Evolutionary conservation across 2,113 vertebrate genomes (phyloP), one percentile per base, ranked within the genome.

Genomic region (Vanacampus margaritifer): DNA sequence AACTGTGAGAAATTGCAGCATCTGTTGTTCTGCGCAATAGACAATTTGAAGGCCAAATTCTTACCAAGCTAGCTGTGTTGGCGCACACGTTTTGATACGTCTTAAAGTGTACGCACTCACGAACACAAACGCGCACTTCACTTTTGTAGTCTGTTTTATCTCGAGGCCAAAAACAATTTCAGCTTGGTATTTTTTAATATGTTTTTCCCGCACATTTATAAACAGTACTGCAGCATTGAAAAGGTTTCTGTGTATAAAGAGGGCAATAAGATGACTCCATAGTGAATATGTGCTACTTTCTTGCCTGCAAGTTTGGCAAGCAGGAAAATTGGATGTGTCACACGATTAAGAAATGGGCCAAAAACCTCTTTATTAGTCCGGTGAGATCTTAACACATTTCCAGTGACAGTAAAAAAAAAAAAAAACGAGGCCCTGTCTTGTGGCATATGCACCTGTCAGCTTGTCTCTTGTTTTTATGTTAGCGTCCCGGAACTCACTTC

Each of bases 1-100:
- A 45, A 79, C 72, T 80, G 73, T 71, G 81, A 80, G 79, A 72
- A 73, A 83, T 73, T 80, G 78, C 78, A 85, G 78, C 87, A 86
- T 87, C 82, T 86, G 84, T 79, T 84, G 85, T 81, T 83, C 62
- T 83, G 69, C 78, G 69, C 70, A 71, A 16, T 59, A 81, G 74
- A 67, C 68, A 28, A 70, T 81, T 82, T 79, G 65, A 59, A 68
- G 68, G 76, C 75, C 68, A 80, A 79, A 83, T 79, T 73, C 67
- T 24, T 35, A 50, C 63, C 36, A 5, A 24, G n/a, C 36, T 14
- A 23, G 36, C 36, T 13, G 12, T 14, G 58, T 61, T 39, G 58
- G 32, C 19, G 23, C 58, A 13, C 39, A 14, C 58, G 23, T 61
- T 61, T 65, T 45, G 3, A n/a, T 74, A 60, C 76, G 65, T 62